These are phyloP conservation scores for Nannoperca obscura DNA, from an alignment of 2,797 vertebrate genomes.

Conservation along the genomic window DNA sequence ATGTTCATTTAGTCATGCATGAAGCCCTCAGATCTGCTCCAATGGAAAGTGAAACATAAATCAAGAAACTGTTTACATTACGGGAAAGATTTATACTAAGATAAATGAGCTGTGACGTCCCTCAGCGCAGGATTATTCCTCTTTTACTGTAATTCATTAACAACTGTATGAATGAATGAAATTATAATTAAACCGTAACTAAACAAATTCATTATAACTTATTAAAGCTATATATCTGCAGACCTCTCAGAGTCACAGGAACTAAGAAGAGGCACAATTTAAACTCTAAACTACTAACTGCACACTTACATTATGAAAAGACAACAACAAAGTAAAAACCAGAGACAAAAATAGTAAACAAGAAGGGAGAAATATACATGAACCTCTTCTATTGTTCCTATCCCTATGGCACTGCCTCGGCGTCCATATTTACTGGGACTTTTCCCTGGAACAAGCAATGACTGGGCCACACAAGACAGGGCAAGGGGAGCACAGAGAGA, in stretches of 20 bases:
- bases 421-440: slow-evolving; percentile 96
- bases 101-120: background rate
- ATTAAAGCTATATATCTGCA: slow-evolving; percentile 14
- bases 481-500: slow-evolving; percentile 62
- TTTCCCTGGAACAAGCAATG: slow-evolving; percentile 98
- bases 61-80: background rate
- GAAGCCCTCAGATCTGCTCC: background rate
- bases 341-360: slow-evolving; percentile 38
- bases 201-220: background rate
- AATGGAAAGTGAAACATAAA: slow-evolving; percentile 13
- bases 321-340: slow-evolving; percentile 32
- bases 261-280: slow-evolving; percentile 27
- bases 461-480: slow-evolving; percentile 86
- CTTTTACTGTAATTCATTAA: slow-evolving; percentile 5
- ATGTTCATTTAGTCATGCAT: slow-evolving; percentile 3
- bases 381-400: slow-evolving; percentile 99
- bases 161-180: slow-evolving; percentile 34
- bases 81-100: background rate
- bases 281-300: slow-evolving; percentile 20
- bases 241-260: slow-evolving; percentile 22
- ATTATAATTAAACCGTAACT: slow-evolving; percentile 7
- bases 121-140: background rate
- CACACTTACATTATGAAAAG: slow-evolving; percentile 28
- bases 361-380: slow-evolving; percentile 84
- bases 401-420: slow-evolving; percentile 99